Percentiles rank a stretch among this genome's conserved stretches.
Conservation (phyloP, 2,797 vertebrate species). For the Cynodonichthys magdalenae region DNA sequence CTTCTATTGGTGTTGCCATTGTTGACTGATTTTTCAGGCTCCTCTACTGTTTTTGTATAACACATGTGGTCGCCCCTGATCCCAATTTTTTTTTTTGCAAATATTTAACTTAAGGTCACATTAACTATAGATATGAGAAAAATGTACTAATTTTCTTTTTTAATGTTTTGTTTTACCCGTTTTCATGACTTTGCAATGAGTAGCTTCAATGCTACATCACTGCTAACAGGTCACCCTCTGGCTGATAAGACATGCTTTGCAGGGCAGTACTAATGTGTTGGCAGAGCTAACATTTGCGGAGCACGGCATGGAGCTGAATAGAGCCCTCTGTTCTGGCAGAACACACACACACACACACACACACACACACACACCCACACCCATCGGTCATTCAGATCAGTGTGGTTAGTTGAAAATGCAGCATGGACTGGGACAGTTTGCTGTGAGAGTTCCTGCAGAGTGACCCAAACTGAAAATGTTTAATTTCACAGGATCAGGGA, state of each 20-base stretch:
- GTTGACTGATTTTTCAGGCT: no score
- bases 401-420: constrained; percentile 48
- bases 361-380: background rate
- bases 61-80: no score
- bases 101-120: no score
- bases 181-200: no score
- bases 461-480: constrained; percentile 3
- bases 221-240: constrained; percentile 51
- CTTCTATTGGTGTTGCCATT: no score
- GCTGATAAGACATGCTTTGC: constrained; percentile 66
- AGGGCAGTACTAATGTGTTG: constrained; percentile 65
- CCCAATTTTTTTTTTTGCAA: no score
- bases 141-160: no score
- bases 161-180: no score
- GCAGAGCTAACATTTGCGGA: constrained; percentile 73
- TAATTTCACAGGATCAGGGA: background rate
- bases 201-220: constrained; percentile 23
- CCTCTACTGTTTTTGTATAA: no score
- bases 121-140: no score
- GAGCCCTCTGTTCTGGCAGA: constrained; percentile 67
- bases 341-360: constrained; percentile 35
- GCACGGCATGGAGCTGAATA: constrained; percentile 63
- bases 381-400: constrained; percentile 56
- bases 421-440: constrained; percentile 13
- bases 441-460: constrained; percentile 10